Evolutionary conservation across 2,113 vertebrate genomes (phyloP).

Genomic region (Nanger granti): DNA sequence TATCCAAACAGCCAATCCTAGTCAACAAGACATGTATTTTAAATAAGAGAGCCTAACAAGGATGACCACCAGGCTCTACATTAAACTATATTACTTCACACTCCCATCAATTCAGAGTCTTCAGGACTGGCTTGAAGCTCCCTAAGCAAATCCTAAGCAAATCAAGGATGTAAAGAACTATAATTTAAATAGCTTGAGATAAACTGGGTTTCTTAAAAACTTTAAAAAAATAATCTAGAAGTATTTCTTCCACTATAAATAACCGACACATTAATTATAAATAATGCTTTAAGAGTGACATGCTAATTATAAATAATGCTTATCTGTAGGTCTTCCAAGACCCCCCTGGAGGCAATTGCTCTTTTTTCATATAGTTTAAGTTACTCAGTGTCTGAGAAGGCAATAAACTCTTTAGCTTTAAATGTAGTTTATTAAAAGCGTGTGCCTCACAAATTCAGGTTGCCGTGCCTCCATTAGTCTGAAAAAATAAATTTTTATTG

Average conservation of each 20-base stretch:
- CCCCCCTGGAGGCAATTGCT: not conserved
- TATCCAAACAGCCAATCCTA: not conserved
- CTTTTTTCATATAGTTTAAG: slow-evolving; percentile 23
- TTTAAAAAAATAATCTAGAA: slow-evolving; percentile 44
- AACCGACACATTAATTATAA: slow-evolving; percentile 45
- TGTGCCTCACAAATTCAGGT: slow-evolving; percentile 18
- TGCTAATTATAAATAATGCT: slow-evolving; percentile 38
- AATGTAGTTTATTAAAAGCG: slow-evolving; percentile 20
- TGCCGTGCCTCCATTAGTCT: not conserved
- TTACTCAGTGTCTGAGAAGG: slow-evolving; percentile 26
- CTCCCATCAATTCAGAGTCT: not conserved
- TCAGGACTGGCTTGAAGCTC: not conserved
- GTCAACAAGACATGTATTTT: slow-evolving; percentile 5
- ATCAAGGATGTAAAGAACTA: slow-evolving; percentile 29
- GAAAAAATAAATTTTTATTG: slow-evolving; percentile 27
- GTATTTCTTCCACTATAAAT: slow-evolving; percentile 35
- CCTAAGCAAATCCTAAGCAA: slow-evolving; percentile 39
- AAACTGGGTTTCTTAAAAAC: slow-evolving; percentile 24
- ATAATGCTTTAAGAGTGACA: slow-evolving; percentile 26
- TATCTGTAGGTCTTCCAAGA: slow-evolving; percentile 14
- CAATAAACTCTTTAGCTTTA: slow-evolving; percentile 34
- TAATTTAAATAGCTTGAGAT: slow-evolving; percentile 39
- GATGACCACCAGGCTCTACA: not conserved
- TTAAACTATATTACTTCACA: not conserved
- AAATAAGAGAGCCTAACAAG: slow-evolving; percentile 27